phyloP scores from a whole-genome alignment of 1,140 invertebrate genomes.

The Micrasema minimum region DNA sequence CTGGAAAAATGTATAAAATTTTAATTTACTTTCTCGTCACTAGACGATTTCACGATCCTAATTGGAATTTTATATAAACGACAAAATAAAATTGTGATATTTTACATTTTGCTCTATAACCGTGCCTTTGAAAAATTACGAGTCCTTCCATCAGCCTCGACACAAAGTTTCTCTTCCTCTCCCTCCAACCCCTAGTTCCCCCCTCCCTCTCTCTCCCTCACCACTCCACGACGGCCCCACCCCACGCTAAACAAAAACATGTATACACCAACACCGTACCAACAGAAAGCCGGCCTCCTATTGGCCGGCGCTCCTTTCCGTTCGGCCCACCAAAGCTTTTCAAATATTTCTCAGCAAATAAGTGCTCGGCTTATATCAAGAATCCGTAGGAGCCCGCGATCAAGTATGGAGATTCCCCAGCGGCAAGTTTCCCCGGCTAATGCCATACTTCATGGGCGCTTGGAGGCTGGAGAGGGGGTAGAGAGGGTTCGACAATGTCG shows the following conservation, averaged over 20 bases:
- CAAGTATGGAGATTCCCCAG: not conserved
- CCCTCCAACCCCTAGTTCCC: constrained; percentile 21
- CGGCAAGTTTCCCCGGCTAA: not conserved
- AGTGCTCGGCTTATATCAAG: constrained; percentile 46
- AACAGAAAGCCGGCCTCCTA: constrained; percentile 47
- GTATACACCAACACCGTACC: constrained; percentile 60
- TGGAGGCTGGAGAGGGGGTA: constrained; percentile 16
- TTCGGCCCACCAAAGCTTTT: constrained; percentile 55
- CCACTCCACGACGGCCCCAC: constrained; percentile 38
- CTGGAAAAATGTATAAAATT: too few species aligned
- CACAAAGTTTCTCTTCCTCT: constrained; percentile 19
- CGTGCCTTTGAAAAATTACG: constrained; percentile 33
- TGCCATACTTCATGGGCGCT: constrained; percentile 5
- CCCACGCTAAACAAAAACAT: constrained; percentile 64
- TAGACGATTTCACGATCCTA: too few species aligned
- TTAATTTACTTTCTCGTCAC: too few species aligned
- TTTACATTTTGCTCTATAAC: constrained; percentile 9
- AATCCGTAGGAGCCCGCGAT: constrained; percentile 22
- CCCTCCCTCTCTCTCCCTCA: constrained; percentile 16
- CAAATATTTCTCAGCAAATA: constrained; percentile 55
- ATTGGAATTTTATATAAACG: too few species aligned
- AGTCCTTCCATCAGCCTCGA: constrained; percentile 44
- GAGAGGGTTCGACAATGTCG: constrained; percentile 23
- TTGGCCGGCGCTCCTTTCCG: constrained; percentile 50
- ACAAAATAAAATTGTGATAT: too few species aligned